Base-by-base conservation (phyloP, 2,888 invertebrate species). In the Eugnorisma glareosa region DNA sequence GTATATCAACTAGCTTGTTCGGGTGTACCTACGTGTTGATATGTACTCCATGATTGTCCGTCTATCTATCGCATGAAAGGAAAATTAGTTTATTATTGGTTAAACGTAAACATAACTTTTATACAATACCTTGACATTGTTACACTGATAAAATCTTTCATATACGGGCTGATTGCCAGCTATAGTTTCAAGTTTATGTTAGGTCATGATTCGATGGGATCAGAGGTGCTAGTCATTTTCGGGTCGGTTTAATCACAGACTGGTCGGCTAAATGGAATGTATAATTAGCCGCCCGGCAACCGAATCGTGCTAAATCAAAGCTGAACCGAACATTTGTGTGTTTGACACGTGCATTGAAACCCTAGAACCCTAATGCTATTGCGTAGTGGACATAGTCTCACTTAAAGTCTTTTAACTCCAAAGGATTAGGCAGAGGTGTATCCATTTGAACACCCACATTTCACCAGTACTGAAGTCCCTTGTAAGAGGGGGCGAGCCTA, bases 101-200 rank as follows among this genome's bases (percentile, higher is more conserved):
- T 24, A 45, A 28, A 57, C 40, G 31, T 54, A 37, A 51, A 67
- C 61, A 57, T 57, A 18, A 15, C 21, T 40, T 67, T 35, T 21
- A 69, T 48, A 57, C n/a, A 28, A 45, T 28, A 31, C 77, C 67
- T 77, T 77, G 77, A 71, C 71, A 57, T 79, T 64, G 18, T 0
- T 37, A 21, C 31, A 24, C 43, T 43, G 79, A 64, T 74, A 54
- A 45, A 18, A 67, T 63, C 21, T 40, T 18, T 24, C 13, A 37
- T 28, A 37, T 28, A 37, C 45, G 28, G 7, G 4, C 40, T 1
- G 21, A 45, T n/a, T 57, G 15, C 3, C 18, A 28, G 21, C 15
- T 8, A 15, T 61, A 0, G 18, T n/a, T 57, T 66, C 10, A n/a
- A 28, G n/a, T 40, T 57, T 5, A 28, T 24, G 5, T 35, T 51